These are phyloP conservation scores for Philhelius pedissequus DNA, from an alignment of 2,888 invertebrate species.

Conservation along the genomic window DNA sequence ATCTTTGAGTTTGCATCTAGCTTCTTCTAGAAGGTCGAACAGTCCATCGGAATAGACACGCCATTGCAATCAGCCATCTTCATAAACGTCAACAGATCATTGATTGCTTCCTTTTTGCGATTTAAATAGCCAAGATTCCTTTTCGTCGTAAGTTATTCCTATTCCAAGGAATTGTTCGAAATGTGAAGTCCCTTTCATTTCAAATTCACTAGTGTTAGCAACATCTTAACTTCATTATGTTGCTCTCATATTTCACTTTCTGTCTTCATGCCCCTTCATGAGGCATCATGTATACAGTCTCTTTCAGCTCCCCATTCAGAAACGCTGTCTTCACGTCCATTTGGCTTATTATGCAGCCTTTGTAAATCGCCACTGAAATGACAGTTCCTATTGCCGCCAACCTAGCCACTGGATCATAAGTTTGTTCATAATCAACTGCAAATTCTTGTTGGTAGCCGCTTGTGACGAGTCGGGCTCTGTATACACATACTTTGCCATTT, in stretches of 20 bases:
- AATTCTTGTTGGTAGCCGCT: too few relatives aligned
- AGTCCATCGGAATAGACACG: background rate
- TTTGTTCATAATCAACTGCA: too few relatives aligned
- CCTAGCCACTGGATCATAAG: constrained; percentile 4
- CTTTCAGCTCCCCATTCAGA: too few relatives aligned
- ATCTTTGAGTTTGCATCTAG: background rate
- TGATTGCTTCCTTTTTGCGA: constrained; percentile 26
- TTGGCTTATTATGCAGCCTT: constrained; percentile 3
- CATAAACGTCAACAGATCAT: constrained; percentile 14
- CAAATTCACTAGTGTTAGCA: background rate
- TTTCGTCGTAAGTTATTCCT: constrained; percentile 74
- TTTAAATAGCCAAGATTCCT: constrained; percentile 71
- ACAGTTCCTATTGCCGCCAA: background rate
- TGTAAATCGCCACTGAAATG: background rate
- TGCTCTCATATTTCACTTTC: too few relatives aligned
- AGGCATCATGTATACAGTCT: too few relatives aligned
- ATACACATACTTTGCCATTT: too few relatives aligned
- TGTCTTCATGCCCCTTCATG: too few relatives aligned
- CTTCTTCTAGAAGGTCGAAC: background rate
- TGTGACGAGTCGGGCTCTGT: too few relatives aligned
- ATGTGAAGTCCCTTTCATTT: constrained; percentile 67
- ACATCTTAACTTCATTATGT: background rate
- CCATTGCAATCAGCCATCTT: constrained; percentile 25
- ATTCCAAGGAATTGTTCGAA: constrained; percentile 38
- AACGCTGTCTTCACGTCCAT: too few relatives aligned